phyloP scores from a whole-genome alignment of 2,113 vertebrate genomes.

The Amia ocellicauda region DNA sequence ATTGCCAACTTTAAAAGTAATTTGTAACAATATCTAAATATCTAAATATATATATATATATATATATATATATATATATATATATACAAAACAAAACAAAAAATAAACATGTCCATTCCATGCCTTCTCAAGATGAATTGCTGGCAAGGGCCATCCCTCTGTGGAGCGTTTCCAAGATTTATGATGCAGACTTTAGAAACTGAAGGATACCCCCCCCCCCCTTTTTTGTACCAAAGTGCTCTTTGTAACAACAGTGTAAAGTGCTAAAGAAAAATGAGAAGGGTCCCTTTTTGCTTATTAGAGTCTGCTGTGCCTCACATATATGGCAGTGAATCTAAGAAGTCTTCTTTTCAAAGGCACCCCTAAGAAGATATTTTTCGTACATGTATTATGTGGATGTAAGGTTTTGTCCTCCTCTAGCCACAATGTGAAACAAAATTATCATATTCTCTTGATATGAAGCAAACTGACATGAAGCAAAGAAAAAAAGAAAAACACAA shows the following conservation, averaged over 20 bases:
- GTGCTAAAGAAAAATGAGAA: constrained; percentile 35
- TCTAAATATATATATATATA: no score
- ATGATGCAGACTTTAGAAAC: constrained; percentile 44
- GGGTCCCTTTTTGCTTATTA: neutral
- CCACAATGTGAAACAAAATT: no score
- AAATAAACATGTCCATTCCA: constrained; percentile 49
- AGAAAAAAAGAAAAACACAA: no score
- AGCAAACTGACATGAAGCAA: no score
- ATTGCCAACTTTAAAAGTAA: constrained; percentile 4
- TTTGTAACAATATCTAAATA: constrained; percentile 23
- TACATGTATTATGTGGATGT: no score
- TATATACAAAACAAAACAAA: constrained; percentile 25
- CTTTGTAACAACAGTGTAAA: constrained; percentile 5
- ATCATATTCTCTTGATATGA: no score
- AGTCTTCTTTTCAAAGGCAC: no score
- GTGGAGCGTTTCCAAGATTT: constrained; percentile 45
- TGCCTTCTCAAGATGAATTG: constrained; percentile 51
- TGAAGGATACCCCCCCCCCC: constrained; percentile 35
- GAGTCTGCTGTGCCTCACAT: neutral
- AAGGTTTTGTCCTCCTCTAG: no score
- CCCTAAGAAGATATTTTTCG: no score
- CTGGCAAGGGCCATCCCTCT: constrained; percentile 41
- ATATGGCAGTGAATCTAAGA: no score
- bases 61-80: no score
- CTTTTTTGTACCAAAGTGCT: constrained; percentile 31